Conservation (phyloP, 1,140 invertebrate species). For the Caerostris darwini region DNA sequence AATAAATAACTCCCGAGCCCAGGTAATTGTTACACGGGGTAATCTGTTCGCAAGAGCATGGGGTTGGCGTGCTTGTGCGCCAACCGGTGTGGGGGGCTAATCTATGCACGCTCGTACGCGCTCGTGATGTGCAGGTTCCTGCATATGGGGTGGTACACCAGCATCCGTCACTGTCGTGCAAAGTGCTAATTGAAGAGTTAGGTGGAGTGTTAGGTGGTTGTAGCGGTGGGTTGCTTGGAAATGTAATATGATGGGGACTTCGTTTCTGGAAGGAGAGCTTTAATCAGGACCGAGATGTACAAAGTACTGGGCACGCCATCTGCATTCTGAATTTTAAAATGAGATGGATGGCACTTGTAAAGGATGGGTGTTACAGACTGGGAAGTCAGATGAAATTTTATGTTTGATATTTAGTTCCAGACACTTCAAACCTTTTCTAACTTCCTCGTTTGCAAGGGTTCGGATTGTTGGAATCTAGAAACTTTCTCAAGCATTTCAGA, state of each 20-base stretch:
- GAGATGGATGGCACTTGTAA: neutral
- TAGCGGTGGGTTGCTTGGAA: neutral
- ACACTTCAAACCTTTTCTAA: neutral
- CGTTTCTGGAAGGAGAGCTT: neutral
- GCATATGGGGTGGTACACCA: constrained; percentile 22
- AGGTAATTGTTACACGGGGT: constrained; percentile 43
- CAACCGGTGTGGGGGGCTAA: neutral
- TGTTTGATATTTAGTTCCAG: neutral
- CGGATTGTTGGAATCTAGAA: too few species aligned
- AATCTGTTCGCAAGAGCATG: neutral
- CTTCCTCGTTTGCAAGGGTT: too few species aligned
- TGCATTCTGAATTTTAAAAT: constrained; percentile 14
- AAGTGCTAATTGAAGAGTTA: constrained; percentile 44
- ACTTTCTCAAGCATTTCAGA: too few species aligned
- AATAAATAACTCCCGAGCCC: constrained; percentile 42
- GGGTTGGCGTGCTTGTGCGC: constrained; percentile 9
- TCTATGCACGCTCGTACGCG: constrained; percentile 35
- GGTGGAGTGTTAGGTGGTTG: constrained; percentile 7
- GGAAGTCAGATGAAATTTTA: neutral
- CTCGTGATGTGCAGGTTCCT: constrained; percentile 2
- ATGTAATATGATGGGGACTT: constrained; percentile 24
- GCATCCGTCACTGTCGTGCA: constrained; percentile 47
- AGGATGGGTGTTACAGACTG: neutral
- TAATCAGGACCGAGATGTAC: neutral
- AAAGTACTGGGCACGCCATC: neutral